Evolutionary conservation across 2,888 invertebrate genomes (phyloP).

Genomic region (Synergus laeviventris): DNA sequence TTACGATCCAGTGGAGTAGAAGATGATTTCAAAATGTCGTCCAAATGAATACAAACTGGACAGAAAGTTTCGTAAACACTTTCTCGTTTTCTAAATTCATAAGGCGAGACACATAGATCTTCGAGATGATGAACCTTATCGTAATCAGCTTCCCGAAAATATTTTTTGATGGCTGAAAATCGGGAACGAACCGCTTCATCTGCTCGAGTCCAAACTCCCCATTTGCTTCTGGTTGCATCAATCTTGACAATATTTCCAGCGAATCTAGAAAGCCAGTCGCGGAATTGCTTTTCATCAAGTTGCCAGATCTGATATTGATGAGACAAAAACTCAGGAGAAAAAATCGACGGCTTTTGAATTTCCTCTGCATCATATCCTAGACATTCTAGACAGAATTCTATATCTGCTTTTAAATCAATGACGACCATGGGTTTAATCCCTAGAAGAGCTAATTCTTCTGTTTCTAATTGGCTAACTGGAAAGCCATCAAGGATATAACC

Average conservation of each 20-base stretch:
- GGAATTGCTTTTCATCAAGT: conserved; percentile 69
- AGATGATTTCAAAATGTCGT: conserved; percentile 63
- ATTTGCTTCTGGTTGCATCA: conserved; percentile 77
- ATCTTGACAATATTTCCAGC: conserved; percentile 79
- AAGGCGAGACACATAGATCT: conserved; percentile 79
- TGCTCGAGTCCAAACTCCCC: conserved; percentile 78
- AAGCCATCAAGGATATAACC: conserved; percentile 83
- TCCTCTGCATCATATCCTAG: conserved; percentile 72
- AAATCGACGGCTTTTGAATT: conserved; percentile 73
- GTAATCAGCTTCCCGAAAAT: conserved; percentile 76
- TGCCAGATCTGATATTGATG: conserved; percentile 74
- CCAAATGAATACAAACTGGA: conserved; percentile 78
- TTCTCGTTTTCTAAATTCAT: conserved; percentile 77
- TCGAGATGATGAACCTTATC: conserved; percentile 77
- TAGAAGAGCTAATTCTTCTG: conserved; percentile 76
- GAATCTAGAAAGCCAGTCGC: conserved; percentile 78
- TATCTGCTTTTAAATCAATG: conserved; percentile 77
- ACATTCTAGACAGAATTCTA: conserved; percentile 74
- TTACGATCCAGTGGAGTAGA: conserved; percentile 78
- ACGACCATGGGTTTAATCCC: conserved; percentile 80
- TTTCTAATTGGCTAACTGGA: conserved; percentile 78
- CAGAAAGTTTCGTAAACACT: conserved; percentile 79
- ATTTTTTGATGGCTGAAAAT: conserved; percentile 77
- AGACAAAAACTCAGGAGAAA: conserved; percentile 74
- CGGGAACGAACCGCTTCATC: conserved; percentile 72